These are phyloP conservation scores for Leucophora obtusa DNA, from an alignment of 2,888 invertebrate species.

Conservation along the genomic window DNA sequence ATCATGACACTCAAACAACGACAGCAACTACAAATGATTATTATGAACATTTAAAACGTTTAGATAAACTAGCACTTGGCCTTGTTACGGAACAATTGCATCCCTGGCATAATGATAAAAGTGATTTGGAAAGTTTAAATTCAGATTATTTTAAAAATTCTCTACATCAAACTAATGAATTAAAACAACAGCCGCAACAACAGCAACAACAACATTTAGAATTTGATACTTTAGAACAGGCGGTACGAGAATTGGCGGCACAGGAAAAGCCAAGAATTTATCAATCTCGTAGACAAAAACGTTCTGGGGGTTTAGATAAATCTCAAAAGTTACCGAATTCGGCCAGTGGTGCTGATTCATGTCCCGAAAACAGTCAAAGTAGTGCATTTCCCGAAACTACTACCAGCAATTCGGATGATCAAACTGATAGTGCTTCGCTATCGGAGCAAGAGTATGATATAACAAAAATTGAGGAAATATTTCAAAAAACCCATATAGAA, in stretches of 20 bases:
- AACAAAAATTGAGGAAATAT: slow-evolving; percentile 74
- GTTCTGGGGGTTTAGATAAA: slow-evolving; percentile 51
- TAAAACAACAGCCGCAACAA: slow-evolving; percentile 59
- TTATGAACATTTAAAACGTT: slow-evolving; percentile 77
- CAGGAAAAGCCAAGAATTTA: slow-evolving; percentile 75
- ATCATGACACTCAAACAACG: slow-evolving; percentile 59
- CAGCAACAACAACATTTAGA: slow-evolving; percentile 67
- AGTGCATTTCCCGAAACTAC: slow-evolving; percentile 77
- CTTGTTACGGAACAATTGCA: slow-evolving; percentile 72
- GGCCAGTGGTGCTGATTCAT: slow-evolving; percentile 70
- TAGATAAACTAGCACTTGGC: slow-evolving; percentile 74
- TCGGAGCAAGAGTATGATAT: slow-evolving; percentile 77
- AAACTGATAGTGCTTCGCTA: slow-evolving; percentile 75
- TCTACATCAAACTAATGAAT: slow-evolving; percentile 74
- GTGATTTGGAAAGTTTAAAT: slow-evolving; percentile 78
- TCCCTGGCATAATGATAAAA: slow-evolving; percentile 78
- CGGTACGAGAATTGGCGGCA: slow-evolving; percentile 66
- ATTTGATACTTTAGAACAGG: slow-evolving; percentile 71
- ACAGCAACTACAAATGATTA: slow-evolving; percentile 75
- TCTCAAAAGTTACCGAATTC: slow-evolving; percentile 46
- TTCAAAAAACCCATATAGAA: slow-evolving; percentile 68
- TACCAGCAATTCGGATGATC: slow-evolving; percentile 77
- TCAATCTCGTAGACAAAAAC: slow-evolving; percentile 71
- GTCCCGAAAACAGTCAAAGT: slow-evolving; percentile 77
- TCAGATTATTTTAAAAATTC: slow-evolving; percentile 79